Conservation (phyloP, 2,113 vertebrate genomes). For the Cyphomyrus discorhynchus region DNA sequence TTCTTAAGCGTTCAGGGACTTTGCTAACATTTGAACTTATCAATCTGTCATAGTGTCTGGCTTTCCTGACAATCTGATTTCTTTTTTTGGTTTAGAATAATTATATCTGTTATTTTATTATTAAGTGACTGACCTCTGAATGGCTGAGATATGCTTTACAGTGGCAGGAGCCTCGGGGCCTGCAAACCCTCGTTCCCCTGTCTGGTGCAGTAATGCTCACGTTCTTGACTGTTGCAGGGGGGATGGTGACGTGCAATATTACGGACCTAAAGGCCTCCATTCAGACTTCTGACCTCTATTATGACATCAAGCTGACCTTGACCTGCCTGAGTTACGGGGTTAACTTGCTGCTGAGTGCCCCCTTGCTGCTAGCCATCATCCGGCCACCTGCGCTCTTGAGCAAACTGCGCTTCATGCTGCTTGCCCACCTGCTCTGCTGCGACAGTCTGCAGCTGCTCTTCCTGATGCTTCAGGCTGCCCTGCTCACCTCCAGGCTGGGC, state of each 20-base stretch:
- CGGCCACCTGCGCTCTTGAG: conserved; percentile 26
- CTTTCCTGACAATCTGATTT: neutral
- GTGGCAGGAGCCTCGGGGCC: neutral
- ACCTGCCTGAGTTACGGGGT: conserved; percentile 26
- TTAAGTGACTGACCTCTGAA: neutral
- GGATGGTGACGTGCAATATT: conserved; percentile 2
- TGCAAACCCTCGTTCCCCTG: neutral
- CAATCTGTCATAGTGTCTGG: neutral
- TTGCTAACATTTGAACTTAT: neutral
- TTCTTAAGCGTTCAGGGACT: neutral
- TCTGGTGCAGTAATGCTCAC: neutral
- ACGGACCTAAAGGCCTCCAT: neutral
- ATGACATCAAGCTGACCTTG: conserved; percentile 26
- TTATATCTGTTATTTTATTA: neutral
- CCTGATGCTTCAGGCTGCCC: neutral
- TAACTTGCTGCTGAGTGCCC: conserved; percentile 23
- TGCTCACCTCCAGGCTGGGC: conserved; percentile 17
- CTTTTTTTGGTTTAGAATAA: neutral
- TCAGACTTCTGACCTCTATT: conserved; percentile 28
- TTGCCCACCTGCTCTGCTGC: conserved; percentile 34
- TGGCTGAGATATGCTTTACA: neutral
- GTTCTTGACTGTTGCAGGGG: neutral
- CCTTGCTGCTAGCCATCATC: conserved; percentile 26
- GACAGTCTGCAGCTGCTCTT: conserved; percentile 34
- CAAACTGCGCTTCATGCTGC: conserved; percentile 34